Percentiles rank a stretch among this genome's conserved stretches.
phyloP scores from a whole-genome alignment of 1,140 invertebrate genomes.

The Megalonaias nervosa region DNA sequence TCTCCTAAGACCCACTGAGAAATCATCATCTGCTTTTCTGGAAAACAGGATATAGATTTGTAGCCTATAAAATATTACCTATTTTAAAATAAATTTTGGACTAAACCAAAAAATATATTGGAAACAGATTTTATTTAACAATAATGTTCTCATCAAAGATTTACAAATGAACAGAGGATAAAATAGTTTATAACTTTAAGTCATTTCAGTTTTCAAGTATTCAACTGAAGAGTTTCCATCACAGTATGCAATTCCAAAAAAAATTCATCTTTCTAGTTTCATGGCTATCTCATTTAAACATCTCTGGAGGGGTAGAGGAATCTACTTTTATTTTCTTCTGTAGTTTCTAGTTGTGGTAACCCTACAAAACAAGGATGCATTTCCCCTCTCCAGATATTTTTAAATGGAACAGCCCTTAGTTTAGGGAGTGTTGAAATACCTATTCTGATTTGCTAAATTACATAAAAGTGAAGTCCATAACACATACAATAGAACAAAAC shows the following conservation, averaged over 20 bases:
- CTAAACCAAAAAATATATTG: no score
- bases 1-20: constrained; percentile 28
- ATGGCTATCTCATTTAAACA: no score
- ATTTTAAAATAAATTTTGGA: background rate
- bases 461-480: no score
- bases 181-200: background rate
- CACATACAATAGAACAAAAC: no score
- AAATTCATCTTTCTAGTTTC: no score
- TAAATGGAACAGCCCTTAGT: background rate
- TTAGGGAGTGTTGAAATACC: no score
- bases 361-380: background rate
- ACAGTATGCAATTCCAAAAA: background rate
- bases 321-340: background rate
- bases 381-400: no score
- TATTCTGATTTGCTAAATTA: no score
- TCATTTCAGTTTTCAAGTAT: no score
- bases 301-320: no score
- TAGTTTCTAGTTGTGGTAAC: background rate
- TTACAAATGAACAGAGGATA: background rate
- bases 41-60: background rate
- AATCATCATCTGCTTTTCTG: constrained; percentile 40
- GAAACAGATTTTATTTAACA: background rate
- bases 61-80: background rate
- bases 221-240: background rate
- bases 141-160: background rate